Base-by-base conservation (phyloP, 2,888 invertebrate genomes). In the Ectropis crepuscularia region DNA sequence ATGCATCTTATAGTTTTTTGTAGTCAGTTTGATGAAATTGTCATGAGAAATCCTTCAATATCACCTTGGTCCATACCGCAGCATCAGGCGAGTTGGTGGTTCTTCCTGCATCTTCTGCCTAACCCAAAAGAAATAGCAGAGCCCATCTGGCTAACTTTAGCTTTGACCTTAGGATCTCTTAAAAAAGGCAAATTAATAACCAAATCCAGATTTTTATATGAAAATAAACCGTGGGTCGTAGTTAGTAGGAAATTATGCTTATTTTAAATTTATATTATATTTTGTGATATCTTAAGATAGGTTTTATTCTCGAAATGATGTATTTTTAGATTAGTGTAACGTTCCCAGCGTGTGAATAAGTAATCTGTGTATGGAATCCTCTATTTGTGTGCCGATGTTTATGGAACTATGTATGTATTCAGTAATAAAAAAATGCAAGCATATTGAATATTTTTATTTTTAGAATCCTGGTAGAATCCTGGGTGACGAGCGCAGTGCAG, bases 341-440 rank as follows among this genome's bases (percentile, higher is more conserved):
- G 45, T 51, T 50, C 54, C 46, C 53, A 37, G 46, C 9, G 59
- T 60, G 54, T 36, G 54, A 46, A 54, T 50, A 28, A 28, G 16
- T 28, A 45, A 45, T 57, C 43, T 47, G 16, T 11, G 49, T 53
- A 42, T 61, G 43, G 38, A 47, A 51, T 38, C 50, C n/a, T 53
- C 49, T 57, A 58, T 49, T 48, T 57, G 59, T 57, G 58, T 63
- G 57, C 51, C 51, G 47, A 54, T 41, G 58, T 61, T 61, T 63
- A 55, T 65, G 45, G 45, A 65, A 65, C 39, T 64, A 63, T 60
- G 53, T 65, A 57, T 65, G 51, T 65, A 65, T 65, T 57, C 51
- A 57, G 41, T 41, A 60, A 61, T 65, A 61, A 64, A 60, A 39
- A 60, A 46, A 39, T 61, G 57, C 60, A 65, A 65, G 64, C 60